Conservation (phyloP, 2,888 invertebrate genomes). For the Drosophila picticornis region DNA sequence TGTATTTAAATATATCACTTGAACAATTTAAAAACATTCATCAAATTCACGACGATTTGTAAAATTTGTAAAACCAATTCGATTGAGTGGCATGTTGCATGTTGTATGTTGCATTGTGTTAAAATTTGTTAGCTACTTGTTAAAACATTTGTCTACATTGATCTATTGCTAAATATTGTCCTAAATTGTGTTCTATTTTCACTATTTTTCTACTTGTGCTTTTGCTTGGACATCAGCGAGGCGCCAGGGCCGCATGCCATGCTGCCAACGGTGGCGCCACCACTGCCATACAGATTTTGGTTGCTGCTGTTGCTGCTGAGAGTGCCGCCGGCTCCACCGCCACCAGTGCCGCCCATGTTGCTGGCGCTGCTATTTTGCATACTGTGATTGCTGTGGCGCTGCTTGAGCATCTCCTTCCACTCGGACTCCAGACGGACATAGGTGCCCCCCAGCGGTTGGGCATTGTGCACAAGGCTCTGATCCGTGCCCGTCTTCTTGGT, state of each 20-base stretch:
- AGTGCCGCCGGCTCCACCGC: neutral
- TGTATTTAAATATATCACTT: neutral
- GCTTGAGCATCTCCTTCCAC: constrained; percentile 88
- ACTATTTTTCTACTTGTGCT: constrained; percentile 65
- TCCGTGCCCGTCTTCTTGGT: constrained; percentile 83
- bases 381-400: constrained; percentile 73
- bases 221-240: constrained; percentile 61
- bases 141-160: constrained; percentile 45
- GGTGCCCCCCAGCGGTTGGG: constrained; percentile 88
- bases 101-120: constrained; percentile 19
- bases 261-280: constrained; percentile 28
- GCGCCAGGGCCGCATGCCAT: constrained; percentile 23
- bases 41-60: neutral
- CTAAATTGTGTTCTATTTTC: constrained; percentile 24
- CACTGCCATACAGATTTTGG: constrained; percentile 29
- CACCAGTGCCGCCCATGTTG: constrained; percentile 9
- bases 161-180: constrained; percentile 16
- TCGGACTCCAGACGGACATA: constrained; percentile 91
- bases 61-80: neutral
- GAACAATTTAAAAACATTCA: neutral
- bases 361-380: constrained; percentile 13
- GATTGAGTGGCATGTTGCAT: constrained; percentile 4
- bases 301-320: constrained; percentile 30
- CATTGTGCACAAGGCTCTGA: constrained; percentile 63
- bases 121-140: constrained; percentile 20